Base-by-base conservation (phyloP, 1,140 invertebrate species). In the Hypothenemus hampei region DNA sequence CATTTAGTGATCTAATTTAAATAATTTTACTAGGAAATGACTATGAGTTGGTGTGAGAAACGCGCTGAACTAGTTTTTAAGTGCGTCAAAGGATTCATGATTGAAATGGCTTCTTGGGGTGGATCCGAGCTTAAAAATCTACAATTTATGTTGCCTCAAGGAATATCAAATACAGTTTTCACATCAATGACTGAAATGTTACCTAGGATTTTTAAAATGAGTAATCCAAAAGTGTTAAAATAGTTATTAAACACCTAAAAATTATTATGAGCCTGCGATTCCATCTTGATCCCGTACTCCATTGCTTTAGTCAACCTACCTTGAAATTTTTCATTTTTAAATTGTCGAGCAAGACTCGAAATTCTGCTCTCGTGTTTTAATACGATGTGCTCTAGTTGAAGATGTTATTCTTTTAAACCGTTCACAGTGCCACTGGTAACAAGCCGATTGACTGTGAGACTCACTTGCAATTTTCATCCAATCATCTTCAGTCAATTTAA, bases 41-140 rank as follows among this genome's bases (percentile, higher is more conserved):
- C 93, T 3, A 87, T 94, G 29, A 83, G 85, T 15, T 98, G 95
- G 95, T 98, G 95, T 72, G 81, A 91, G 61, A 90, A 93, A 68
- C 74, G 97, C 63, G 95, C 95, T 0, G 97, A 99, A 74, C 74
- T 99, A 52, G 87, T 98, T 51, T 93, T 97, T 65, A 99, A 99
- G 75, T 99, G 96, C 77, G 88, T 97, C 15, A 99, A 99, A 79
- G 97, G 96, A 0, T 99, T 98, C 71, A 95, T 98, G 91, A 97
- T 99, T 70, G 96, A 98, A 78, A 94, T 94, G 81, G 86, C 91
- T 4, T 91, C 87, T 1, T 90, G 84, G 84, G 91, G 91, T 54
- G 91, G 91, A 15, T 87, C 91, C 10, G 90, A 94, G 69, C 81
- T 94, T 20, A 86, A 89, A 67, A 95, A 89, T 72, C 77, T 91